Conservation (phyloP, 2,888 invertebrate genomes). For the Esperia sulphurella region DNA sequence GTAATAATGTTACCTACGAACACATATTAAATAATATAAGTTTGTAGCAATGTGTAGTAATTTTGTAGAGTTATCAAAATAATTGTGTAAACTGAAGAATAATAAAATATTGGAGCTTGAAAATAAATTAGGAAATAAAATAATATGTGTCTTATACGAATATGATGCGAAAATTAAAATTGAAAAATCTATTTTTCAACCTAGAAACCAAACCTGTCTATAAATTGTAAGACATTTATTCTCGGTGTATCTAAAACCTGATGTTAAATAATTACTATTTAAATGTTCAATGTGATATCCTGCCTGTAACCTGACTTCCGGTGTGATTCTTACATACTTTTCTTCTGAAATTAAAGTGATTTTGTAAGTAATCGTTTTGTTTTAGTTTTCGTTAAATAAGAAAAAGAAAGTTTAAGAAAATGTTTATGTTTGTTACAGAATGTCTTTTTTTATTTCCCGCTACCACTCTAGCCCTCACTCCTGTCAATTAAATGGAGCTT, state of each 20-base stretch:
- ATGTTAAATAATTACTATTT: constrained; percentile 18
- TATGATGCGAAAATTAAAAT: constrained; percentile 8
- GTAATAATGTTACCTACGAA: neutral
- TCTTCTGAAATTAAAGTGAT: constrained; percentile 48
- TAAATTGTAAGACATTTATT: neutral
- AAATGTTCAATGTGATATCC: constrained; percentile 77
- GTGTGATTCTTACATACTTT: constrained; percentile 62
- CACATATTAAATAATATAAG: neutral
- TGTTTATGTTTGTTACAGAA: too few species aligned
- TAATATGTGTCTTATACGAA: constrained; percentile 16
- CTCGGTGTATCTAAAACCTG: constrained; percentile 8
- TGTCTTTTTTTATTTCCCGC: too few species aligned
- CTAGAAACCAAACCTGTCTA: neutral
- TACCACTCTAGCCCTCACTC: too few species aligned
- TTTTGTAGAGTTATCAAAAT: constrained; percentile 10
- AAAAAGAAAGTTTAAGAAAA: too few species aligned
- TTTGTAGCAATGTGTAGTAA: constrained; percentile 8
- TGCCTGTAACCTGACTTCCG: constrained; percentile 66
- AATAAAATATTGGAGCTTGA: constrained; percentile 17
- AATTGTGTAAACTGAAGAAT: constrained; percentile 8
- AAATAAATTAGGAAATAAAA: constrained; percentile 11
- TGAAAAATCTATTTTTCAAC: constrained; percentile 8
- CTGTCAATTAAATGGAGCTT: too few species aligned
- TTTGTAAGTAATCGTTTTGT: constrained; percentile 41
- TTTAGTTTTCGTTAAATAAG: neutral